These are phyloP conservation scores for Drymonia ruficornis DNA, from an alignment of 2,888 invertebrate species.

Conservation along the genomic window DNA sequence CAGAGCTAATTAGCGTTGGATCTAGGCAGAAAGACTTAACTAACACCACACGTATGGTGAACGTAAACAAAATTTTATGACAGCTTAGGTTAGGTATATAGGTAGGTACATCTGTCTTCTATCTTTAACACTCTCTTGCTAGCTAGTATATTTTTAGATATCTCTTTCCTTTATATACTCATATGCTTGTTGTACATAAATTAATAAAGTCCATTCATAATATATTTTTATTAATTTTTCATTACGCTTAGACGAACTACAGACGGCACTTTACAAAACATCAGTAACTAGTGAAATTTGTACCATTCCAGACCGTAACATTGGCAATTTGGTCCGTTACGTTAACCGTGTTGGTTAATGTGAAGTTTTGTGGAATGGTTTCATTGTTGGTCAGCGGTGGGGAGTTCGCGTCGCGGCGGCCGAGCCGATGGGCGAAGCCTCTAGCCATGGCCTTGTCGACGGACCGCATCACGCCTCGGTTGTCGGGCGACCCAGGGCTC, in stretches of 20 bases:
- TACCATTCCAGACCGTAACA: slow-evolving; percentile 5
- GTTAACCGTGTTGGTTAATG: slow-evolving; percentile 14
- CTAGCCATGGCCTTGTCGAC: slow-evolving; percentile 54
- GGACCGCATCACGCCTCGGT: slow-evolving; percentile 51
- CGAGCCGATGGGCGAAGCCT: slow-evolving; percentile 54
- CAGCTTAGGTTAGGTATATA: too few species aligned
- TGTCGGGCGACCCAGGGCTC: slow-evolving; percentile 23
- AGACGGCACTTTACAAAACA: not conserved
- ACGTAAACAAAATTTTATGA: too few species aligned
- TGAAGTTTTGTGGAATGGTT: slow-evolving; percentile 15
- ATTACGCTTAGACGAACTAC: slow-evolving; percentile 10
- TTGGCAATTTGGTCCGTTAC: not conserved
- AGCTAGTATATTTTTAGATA: too few species aligned
- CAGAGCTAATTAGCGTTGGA: too few species aligned
- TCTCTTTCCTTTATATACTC: too few species aligned
- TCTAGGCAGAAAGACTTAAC: too few species aligned
- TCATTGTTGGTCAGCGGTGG: slow-evolving; percentile 40
- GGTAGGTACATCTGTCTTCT: too few species aligned
- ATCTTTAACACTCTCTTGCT: too few species aligned
- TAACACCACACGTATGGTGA: too few species aligned
- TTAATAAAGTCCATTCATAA: slow-evolving; percentile 2
- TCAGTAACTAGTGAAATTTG: slow-evolving; percentile 25
- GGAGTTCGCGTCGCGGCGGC: slow-evolving; percentile 49
- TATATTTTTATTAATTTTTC: slow-evolving; percentile 8
- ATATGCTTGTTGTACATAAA: slow-evolving; percentile 1